Percentiles rank a stretch among this genome's conserved stretches.
Conservation (phyloP, 2,888 invertebrate genomes). For the Scrobipalpa costella region DNA sequence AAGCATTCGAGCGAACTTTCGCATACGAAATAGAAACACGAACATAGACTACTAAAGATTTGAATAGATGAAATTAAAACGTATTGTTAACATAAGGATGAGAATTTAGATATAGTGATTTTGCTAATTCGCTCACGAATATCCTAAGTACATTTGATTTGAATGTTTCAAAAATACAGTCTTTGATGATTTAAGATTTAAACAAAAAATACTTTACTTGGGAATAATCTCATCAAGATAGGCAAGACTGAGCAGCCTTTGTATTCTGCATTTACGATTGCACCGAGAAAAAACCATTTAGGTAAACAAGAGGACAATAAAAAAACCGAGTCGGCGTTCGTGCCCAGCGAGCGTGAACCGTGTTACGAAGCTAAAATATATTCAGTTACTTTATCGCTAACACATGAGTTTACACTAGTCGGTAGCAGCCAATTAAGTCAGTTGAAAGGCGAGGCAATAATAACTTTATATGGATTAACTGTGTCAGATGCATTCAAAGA, state of each 20-base stretch:
- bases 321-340: conserved; percentile 58
- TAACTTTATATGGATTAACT: conserved; percentile 75
- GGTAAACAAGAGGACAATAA: conserved; percentile 61
- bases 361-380: conserved; percentile 58
- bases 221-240: conserved; percentile 64
- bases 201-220: conserved; percentile 49
- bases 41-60: too few relatives aligned
- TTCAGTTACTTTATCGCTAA: conserved; percentile 67
- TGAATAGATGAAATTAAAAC: too few relatives aligned
- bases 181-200: conserved; percentile 20
- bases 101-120: too few relatives aligned
- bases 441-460: conserved; percentile 69
- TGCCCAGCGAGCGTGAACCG: conserved; percentile 58
- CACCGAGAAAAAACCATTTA: conserved; percentile 62
- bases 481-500: conserved; percentile 71
- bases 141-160: too few relatives aligned
- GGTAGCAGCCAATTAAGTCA: conserved; percentile 70
- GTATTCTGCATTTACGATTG: conserved; percentile 61
- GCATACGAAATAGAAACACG: too few relatives aligned
- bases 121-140: too few relatives aligned
- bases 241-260: conserved; percentile 54
- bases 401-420: conserved; percentile 67
- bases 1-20: neutral
- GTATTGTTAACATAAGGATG: too few relatives aligned
- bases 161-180: too few relatives aligned